Evolutionary conservation across 1,140 invertebrate species (phyloP).

Genomic region (Campodea augens): DNA sequence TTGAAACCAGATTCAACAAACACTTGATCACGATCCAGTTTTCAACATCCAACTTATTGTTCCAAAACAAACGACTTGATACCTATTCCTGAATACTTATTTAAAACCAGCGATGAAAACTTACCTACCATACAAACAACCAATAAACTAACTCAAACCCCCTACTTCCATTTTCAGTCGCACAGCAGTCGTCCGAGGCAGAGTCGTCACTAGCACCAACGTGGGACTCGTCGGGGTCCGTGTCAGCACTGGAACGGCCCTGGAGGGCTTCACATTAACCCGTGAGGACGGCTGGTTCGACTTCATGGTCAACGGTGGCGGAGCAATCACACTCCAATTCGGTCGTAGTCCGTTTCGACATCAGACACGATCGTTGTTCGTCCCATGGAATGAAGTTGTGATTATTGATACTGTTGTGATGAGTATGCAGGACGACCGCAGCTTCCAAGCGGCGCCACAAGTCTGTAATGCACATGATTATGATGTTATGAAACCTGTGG

Average conservation of each 20-base stretch:
- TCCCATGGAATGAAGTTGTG: slow-evolving; percentile 92
- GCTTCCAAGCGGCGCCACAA: slow-evolving; percentile 30
- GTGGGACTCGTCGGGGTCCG: slow-evolving; percentile 84
- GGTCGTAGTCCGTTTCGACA: slow-evolving; percentile 78
- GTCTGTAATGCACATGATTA: slow-evolving; percentile 79
- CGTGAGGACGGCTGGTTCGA: slow-evolving; percentile 87
- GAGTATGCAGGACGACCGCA: slow-evolving; percentile 61
- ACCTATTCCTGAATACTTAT: no score
- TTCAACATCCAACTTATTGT: no score
- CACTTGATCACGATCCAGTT: no score
- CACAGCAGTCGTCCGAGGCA: slow-evolving; percentile 84
- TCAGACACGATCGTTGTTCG: slow-evolving; percentile 74
- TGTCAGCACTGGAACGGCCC: slow-evolving; percentile 69
- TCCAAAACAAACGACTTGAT: no score
- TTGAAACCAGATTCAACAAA: no score
- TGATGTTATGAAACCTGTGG: slow-evolving; percentile 81
- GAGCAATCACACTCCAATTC: slow-evolving; percentile 83
- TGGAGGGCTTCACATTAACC: slow-evolving; percentile 87
- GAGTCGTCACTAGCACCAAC: slow-evolving; percentile 72
- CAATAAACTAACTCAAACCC: no score
- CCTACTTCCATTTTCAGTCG: slow-evolving; percentile 65
- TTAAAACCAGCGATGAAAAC: no score
- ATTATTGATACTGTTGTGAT: slow-evolving; percentile 74
- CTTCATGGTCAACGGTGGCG: slow-evolving; percentile 89
- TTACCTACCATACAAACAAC: no score